A percentile compares a stretch with the other conserved stretches of the same genome.
Evolutionary conservation across 2,888 invertebrate genomes (phyloP).

Genomic region (Oegoconia quadripuncta): DNA sequence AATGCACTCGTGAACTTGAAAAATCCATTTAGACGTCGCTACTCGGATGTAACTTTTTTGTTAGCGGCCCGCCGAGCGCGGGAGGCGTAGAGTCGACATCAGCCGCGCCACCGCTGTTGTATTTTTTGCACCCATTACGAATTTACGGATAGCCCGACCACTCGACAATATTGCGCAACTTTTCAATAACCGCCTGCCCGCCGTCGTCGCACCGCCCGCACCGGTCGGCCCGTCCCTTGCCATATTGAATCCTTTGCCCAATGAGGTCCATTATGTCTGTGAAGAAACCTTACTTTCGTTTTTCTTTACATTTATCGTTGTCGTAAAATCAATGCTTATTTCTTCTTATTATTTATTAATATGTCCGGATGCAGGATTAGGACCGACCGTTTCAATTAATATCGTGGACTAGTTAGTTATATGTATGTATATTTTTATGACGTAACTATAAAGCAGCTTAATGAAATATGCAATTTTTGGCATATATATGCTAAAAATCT

Average conservation of each 20-base stretch:
- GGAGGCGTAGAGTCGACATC: constrained; percentile 42
- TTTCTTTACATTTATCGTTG: constrained; percentile 22
- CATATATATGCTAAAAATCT: too few relatives aligned
- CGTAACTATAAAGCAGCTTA: too few relatives aligned
- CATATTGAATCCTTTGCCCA: constrained; percentile 70
- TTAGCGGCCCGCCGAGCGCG: constrained; percentile 36
- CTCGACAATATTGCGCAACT: constrained; percentile 78
- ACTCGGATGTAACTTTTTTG: constrained; percentile 61
- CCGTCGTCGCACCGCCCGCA: constrained; percentile 32
- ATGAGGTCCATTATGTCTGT: constrained; percentile 42
- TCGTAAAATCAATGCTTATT: too few relatives aligned
- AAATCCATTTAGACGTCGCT: constrained; percentile 57
- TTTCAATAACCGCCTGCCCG: constrained; percentile 74
- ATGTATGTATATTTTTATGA: too few relatives aligned
- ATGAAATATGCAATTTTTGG: too few relatives aligned
- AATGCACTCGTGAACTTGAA: constrained; percentile 46
- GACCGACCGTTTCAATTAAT: too few relatives aligned
- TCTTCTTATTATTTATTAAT: too few relatives aligned
- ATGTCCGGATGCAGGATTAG: too few relatives aligned
- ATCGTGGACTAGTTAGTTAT: too few relatives aligned
- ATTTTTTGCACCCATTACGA: constrained; percentile 77
- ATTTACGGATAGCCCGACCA: constrained; percentile 70
- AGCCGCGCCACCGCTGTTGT: constrained; percentile 44
- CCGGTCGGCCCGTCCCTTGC: constrained; percentile 43
- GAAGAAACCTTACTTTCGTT: constrained; percentile 25